phyloP scores from a whole-genome alignment of 2,113 vertebrate genomes.

The Ranitomeya variabilis region DNA sequence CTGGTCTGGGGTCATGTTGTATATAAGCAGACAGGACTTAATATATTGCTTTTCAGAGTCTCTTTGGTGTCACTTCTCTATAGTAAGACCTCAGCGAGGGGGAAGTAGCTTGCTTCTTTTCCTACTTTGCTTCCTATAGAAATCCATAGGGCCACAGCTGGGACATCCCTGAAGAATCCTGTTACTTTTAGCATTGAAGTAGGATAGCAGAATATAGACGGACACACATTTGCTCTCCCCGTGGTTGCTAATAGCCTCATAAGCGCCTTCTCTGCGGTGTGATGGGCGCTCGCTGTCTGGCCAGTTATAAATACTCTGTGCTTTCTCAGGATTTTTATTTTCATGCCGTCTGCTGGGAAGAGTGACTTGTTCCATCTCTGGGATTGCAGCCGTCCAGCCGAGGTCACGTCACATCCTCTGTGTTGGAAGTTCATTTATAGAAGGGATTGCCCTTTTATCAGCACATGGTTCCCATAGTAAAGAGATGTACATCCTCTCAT shows the following conservation, averaged over 20 bases:
- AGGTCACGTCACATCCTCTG: slow-evolving; percentile 7
- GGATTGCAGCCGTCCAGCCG: neutral
- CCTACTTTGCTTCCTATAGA: neutral
- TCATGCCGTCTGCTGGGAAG: slow-evolving; percentile 8
- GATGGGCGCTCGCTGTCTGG: neutral
- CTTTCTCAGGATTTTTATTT: slow-evolving; percentile 31
- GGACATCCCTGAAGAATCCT: neutral
- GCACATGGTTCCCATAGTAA: neutral
- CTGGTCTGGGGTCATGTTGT: too few relatives aligned
- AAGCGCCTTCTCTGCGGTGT: neutral
- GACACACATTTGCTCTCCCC: neutral
- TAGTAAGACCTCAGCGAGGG: neutral
- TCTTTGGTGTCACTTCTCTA: neutral
- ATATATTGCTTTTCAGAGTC: neutral
- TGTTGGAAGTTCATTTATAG: neutral
- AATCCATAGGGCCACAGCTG: too few relatives aligned
- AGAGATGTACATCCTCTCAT: neutral
- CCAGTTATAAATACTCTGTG: slow-evolving; percentile 25
- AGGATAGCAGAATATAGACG: neutral
- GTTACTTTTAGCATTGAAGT: neutral
- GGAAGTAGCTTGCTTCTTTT: neutral
- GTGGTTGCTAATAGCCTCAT: neutral
- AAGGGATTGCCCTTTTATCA: neutral
- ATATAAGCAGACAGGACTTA: neutral
- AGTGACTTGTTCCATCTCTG: slow-evolving; percentile 12